Percentiles rank a stretch among this genome's conserved stretches.
phyloP scores from a whole-genome alignment of 2,797 vertebrate species.

The Macroramphosus scolopax region DNA sequence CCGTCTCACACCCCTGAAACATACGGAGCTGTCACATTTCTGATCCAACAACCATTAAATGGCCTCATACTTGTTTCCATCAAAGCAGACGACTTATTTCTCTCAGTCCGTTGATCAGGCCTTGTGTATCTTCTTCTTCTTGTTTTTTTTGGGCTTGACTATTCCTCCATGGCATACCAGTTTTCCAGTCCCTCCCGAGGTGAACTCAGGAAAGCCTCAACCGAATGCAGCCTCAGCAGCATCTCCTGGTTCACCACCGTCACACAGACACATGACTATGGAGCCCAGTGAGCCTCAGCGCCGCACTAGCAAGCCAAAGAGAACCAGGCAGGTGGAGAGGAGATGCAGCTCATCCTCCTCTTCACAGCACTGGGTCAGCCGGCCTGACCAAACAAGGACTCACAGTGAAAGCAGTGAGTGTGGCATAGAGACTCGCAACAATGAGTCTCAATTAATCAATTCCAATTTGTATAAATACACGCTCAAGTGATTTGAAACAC shows the following conservation, averaged over 20 bases:
- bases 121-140: conserved; percentile 5
- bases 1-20: background rate
- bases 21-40: conserved; percentile 1
- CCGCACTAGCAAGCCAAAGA: conserved; percentile 3
- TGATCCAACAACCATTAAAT: background rate
- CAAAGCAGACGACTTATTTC: no score
- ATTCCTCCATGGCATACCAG: conserved; percentile 14
- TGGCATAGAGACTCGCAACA: conserved; percentile 41
- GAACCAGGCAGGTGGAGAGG: conserved; percentile 22
- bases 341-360: conserved; percentile 45
- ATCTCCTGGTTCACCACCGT: conserved; percentile 16
- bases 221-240: conserved; percentile 5
- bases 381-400: conserved; percentile 23
- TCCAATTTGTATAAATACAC: background rate
- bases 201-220: conserved; percentile 16
- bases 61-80: no score
- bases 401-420: conserved; percentile 55
- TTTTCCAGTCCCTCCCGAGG: conserved; percentile 24
- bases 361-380: conserved; percentile 40
- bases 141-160: conserved; percentile 9
- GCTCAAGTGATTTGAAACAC: background rate
- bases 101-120: background rate
- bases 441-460: conserved; percentile 53
- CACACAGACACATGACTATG: conserved; percentile 1
- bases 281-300: conserved; percentile 1